These are phyloP conservation scores for Trissolcus brochymenae DNA, from an alignment of 2,888 invertebrate species.

Conservation along the genomic window DNA sequence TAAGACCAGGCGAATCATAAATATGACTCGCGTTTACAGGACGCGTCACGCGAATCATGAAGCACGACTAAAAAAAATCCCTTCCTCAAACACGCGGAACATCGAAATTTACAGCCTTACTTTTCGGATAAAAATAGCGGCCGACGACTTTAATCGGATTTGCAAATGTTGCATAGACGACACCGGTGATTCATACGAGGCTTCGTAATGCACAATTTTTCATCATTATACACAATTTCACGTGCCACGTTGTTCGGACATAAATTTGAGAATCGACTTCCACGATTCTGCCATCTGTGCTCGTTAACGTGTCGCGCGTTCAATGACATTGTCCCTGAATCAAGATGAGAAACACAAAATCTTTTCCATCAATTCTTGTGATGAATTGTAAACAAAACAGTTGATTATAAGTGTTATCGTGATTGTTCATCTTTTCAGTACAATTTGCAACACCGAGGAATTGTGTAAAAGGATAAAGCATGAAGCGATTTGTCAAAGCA, in stretches of 20 bases:
- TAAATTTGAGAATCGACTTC: constrained; percentile 39
- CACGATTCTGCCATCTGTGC: not conserved
- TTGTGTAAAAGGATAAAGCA: not conserved
- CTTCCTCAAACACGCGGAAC: constrained; percentile 70
- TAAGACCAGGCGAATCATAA: constrained; percentile 45
- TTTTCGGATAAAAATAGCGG: constrained; percentile 64
- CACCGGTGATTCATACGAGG: constrained; percentile 41
- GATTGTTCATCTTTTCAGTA: not conserved
- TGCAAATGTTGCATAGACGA: constrained; percentile 58
- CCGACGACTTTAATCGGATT: constrained; percentile 60
- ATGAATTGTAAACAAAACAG: no score
- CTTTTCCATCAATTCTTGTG: no score
- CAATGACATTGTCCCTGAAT: no score
- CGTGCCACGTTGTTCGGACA: constrained; percentile 17
- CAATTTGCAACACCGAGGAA: not conserved
- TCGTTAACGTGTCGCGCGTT: no score
- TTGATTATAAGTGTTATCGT: not conserved
- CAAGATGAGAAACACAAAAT: no score
- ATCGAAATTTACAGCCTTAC: constrained; percentile 72
- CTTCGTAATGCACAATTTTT: constrained; percentile 49
- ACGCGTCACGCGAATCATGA: constrained; percentile 63
- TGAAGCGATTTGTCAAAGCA: not conserved
- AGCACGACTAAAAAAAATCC: constrained; percentile 73
- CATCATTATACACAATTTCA: constrained; percentile 52
- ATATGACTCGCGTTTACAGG: constrained; percentile 56